Evolutionary conservation across 2,797 vertebrate genomes (phyloP).

Genomic region (Karalla daura): DNA sequence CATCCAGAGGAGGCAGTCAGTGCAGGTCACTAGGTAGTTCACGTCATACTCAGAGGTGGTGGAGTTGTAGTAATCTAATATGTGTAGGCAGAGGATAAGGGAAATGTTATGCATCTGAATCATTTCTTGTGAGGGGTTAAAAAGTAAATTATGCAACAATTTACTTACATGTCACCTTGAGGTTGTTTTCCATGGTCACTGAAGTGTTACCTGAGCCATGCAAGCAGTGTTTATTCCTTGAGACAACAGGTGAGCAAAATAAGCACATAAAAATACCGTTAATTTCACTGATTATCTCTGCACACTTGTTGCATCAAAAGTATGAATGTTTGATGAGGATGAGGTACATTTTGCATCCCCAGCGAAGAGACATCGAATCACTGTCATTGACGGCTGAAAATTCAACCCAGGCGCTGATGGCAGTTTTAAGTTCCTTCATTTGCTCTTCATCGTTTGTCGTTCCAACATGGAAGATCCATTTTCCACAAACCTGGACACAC

Average conservation of each 20-base stretch:
- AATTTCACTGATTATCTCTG: not conserved
- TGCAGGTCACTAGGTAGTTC: slow-evolving; percentile 41
- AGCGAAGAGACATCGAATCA: slow-evolving; percentile 9
- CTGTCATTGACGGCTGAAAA: not conserved
- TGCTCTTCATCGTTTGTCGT: slow-evolving; percentile 7
- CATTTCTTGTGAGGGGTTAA: not conserved
- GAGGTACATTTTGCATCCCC: slow-evolving; percentile 44
- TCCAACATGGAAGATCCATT: slow-evolving; percentile 52
- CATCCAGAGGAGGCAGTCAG: slow-evolving; percentile 53
- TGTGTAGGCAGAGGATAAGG: too few species aligned
- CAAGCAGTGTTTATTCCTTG: slow-evolving; percentile 28
- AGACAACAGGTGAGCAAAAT: not conserved
- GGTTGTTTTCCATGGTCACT: not conserved
- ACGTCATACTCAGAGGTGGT: not conserved
- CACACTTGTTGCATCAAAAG: not conserved
- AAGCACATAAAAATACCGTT: not conserved
- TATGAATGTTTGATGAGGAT: not conserved
- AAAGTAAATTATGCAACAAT: too few species aligned
- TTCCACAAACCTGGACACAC: slow-evolving; percentile 45
- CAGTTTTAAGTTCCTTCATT: not conserved
- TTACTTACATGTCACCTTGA: slow-evolving; percentile 42
- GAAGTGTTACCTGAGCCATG: not conserved
- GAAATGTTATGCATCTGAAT: too few species aligned
- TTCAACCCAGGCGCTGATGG: slow-evolving; percentile 45
- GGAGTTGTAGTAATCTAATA: slow-evolving; percentile 42